These are phyloP conservation scores for Monochamus saltuarius DNA, from an alignment of 1,140 invertebrate genomes.

Conservation along the genomic window DNA sequence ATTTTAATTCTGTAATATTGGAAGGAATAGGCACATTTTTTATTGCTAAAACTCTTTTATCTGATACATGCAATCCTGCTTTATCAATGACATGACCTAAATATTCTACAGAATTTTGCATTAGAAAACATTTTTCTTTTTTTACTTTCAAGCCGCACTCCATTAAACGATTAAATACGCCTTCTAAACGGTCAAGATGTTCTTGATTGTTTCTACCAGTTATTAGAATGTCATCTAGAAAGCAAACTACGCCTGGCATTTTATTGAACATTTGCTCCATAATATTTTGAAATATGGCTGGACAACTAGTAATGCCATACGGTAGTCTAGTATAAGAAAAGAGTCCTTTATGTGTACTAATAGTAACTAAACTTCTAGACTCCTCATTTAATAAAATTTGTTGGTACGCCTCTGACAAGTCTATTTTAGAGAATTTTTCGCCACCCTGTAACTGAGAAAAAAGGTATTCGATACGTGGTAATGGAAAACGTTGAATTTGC, in stretches of 20 bases:
- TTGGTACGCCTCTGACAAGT: constrained; percentile 38
- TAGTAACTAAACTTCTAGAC: constrained; percentile 48
- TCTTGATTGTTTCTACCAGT: constrained; percentile 31
- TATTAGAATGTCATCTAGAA: constrained; percentile 42
- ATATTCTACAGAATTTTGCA: constrained; percentile 27
- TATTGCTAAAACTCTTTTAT: constrained; percentile 35
- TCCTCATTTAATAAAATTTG: constrained; percentile 50
- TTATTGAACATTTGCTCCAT: constrained; percentile 44
- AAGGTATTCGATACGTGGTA: constrained; percentile 31
- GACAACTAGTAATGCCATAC: constrained; percentile 47
- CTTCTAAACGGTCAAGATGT: constrained; percentile 26
- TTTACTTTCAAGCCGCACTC: constrained; percentile 31
- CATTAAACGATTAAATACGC: constrained; percentile 31
- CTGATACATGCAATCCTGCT: constrained; percentile 34
- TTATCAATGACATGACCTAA: constrained; percentile 35
- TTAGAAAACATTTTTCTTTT: constrained; percentile 27
- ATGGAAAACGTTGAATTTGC: constrained; percentile 22
- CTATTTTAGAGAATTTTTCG: constrained; percentile 27
- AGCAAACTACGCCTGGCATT: constrained; percentile 27
- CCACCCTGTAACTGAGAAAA: constrained; percentile 32
- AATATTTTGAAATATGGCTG: constrained; percentile 45
- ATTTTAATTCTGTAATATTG: constrained; percentile 10
- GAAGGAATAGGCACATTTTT: constrained; percentile 1
- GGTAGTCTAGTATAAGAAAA: constrained; percentile 45
- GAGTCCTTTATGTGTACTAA: constrained; percentile 46